Evolutionary conservation across 2,888 invertebrate genomes (phyloP).

Genomic region (Phytoseiulus persimilis): DNA sequence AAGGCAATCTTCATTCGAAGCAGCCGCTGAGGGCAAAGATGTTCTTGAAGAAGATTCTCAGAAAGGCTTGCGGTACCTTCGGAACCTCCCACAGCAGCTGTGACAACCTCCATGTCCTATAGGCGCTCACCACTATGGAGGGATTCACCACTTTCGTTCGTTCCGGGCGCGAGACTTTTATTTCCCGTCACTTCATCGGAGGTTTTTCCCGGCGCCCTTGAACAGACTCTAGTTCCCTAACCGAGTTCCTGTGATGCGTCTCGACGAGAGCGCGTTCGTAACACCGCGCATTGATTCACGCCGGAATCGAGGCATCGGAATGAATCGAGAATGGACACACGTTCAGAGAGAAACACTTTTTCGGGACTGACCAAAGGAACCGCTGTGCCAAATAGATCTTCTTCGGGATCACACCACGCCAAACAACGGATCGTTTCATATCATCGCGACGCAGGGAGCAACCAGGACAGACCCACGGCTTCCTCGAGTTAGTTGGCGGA

Average conservation of each 20-base stretch:
- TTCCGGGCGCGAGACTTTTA: not conserved
- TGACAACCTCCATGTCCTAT: slow-evolving; percentile 31
- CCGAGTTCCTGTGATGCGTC: not conserved
- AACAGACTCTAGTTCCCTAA: not conserved
- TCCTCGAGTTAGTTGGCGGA: too few relatives aligned
- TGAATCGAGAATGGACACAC: not conserved
- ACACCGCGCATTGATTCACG: too few relatives aligned
- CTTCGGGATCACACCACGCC: not conserved
- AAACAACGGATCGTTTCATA: not conserved
- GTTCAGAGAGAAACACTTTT: not conserved
- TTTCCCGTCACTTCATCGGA: not conserved
- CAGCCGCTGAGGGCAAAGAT: slow-evolving; percentile 38
- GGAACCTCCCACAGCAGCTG: slow-evolving; percentile 32
- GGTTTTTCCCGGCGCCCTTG: not conserved
- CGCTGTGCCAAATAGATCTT: slow-evolving; percentile 5
- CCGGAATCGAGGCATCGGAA: not conserved
- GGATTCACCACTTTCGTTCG: slow-evolving; percentile 11
- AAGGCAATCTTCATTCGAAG: slow-evolving; percentile 13
- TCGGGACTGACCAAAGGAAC: not conserved
- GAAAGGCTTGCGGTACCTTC: slow-evolving; percentile 38
- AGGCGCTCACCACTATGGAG: too few relatives aligned
- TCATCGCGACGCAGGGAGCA: not conserved
- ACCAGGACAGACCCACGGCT: not conserved
- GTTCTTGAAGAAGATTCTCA: slow-evolving; percentile 35
- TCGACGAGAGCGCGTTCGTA: not conserved